Percentiles rank a stretch among this genome's conserved stretches.
Conservation (phyloP, 1,140 invertebrate genomes). For the Nilaparvata lugens region DNA sequence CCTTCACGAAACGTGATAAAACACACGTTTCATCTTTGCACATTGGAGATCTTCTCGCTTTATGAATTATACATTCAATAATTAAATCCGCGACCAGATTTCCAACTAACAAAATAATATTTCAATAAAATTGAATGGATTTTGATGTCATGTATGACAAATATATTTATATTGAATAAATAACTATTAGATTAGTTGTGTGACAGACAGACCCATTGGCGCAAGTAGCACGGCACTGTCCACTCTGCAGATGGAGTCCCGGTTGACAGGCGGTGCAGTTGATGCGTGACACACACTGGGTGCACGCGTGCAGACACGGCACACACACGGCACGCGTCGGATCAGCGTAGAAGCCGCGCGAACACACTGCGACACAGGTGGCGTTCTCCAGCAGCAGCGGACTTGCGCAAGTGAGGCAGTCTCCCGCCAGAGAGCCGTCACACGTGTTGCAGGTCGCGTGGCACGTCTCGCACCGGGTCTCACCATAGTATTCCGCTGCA, state of each 20-base stretch:
- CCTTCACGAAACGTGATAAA: too few relatives aligned
- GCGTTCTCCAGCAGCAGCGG: slow-evolving; percentile 28
- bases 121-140: too few relatives aligned
- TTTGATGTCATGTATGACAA: too few relatives aligned
- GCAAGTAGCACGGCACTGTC: slow-evolving; percentile 64
- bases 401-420: slow-evolving; percentile 34
- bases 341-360: slow-evolving; percentile 29
- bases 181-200: too few relatives aligned
- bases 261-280: slow-evolving; percentile 68
- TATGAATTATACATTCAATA: too few relatives aligned
- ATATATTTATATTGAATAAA: too few relatives aligned
- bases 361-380: slow-evolving; percentile 31
- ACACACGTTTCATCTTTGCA: too few relatives aligned
- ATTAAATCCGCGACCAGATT: too few relatives aligned
- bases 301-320: slow-evolving; percentile 68
- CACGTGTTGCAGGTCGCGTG: slow-evolving; percentile 34
- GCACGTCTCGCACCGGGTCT: slow-evolving; percentile 26
- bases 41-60: too few relatives aligned
- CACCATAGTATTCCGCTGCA: too few relatives aligned
- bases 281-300: slow-evolving; percentile 58
- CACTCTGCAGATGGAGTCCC: slow-evolving; percentile 60
- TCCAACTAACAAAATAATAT: too few relatives aligned
- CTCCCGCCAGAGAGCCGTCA: slow-evolving; percentile 30
- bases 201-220: slow-evolving; percentile 33
- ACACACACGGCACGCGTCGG: slow-evolving; percentile 49